phyloP scores from a whole-genome alignment of 2,888 invertebrate species.

The Arctia plantaginis region DNA sequence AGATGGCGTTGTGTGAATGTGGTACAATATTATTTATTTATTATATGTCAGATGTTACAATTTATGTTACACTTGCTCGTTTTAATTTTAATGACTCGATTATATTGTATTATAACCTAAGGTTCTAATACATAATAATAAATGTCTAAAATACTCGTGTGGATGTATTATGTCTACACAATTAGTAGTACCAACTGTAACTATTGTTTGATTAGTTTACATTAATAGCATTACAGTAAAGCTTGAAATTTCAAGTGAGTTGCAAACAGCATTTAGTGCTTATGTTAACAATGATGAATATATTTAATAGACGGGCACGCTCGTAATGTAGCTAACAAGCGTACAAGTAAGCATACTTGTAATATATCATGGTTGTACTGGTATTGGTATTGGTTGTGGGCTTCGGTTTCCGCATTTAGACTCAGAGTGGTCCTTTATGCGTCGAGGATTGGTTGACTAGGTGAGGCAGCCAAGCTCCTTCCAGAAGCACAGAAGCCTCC shows the following conservation, averaged over 20 bases:
- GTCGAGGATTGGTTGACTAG: too few relatives aligned
- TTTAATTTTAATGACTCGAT: neutral
- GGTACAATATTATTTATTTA: too few relatives aligned
- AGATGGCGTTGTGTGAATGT: too few relatives aligned
- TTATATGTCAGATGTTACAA: neutral
- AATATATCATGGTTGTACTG: slow-evolving; percentile 52
- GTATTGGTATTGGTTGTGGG: too few relatives aligned
- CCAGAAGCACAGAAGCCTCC: too few relatives aligned
- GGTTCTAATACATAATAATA: too few relatives aligned
- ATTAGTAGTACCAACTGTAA: neutral
- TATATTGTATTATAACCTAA: too few relatives aligned
- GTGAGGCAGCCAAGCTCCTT: too few relatives aligned
- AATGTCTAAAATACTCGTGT: too few relatives aligned
- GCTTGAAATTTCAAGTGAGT: neutral
- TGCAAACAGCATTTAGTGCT: slow-evolving; percentile 19
- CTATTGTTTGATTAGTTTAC: neutral
- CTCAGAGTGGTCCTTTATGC: too few relatives aligned
- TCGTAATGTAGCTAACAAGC: slow-evolving; percentile 54
- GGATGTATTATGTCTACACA: neutral
- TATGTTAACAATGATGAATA: slow-evolving; percentile 63
- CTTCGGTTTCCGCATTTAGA: too few relatives aligned
- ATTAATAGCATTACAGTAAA: neutral
- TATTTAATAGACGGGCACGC: slow-evolving; percentile 65
- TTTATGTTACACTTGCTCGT: neutral
- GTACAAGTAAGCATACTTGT: slow-evolving; percentile 24